Evolutionary conservation across 2,888 invertebrate species (phyloP), one percentile per base, ranked within the genome.

Genomic region (Troides helena): DNA sequence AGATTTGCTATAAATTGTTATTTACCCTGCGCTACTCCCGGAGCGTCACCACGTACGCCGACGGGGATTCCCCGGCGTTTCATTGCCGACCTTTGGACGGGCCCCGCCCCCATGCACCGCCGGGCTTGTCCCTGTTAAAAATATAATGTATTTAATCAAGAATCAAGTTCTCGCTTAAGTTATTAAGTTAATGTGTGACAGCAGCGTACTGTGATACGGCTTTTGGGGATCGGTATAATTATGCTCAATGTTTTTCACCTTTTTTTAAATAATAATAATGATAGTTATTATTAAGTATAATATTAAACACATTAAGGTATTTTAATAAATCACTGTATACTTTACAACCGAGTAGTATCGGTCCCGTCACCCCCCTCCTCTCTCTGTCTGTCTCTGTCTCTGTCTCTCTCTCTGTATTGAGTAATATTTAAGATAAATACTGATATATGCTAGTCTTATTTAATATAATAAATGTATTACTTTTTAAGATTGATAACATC

Each of bases 361-460:
- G 80, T 78, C 79, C 80, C 78, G 21, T 21, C 21, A 21, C 21
- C 21, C 21, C 21, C 21, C 21, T 21, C 0, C 21, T 21, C 21
- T 21, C 21, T 21, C 21, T 21, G 21, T 21, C 21, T 21, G 21
- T 21, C 21, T 21, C 21, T 21, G 21, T 21, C 21, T 21, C 21
- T 21, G 21, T 21, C 21, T 21, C 21, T 21, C 21, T 82, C 8
- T 57, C 81, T 84, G 81, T 84, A 83, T 82, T 79, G 78, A 80
- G 80, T 77, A 75, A 82, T 83, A 81, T 84, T 80, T 84, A 82
- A 83, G 81, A 82, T 78, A 82, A 81, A 87, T 81, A 85, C 85
- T 87, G 87, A 90, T 83, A 84, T 92, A 91, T 93, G 91, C 93
- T 93, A 93, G 93, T 93, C 93, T 92, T 87, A 89, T 88, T 85